Evolutionary conservation across 1,140 invertebrate species (phyloP), one percentile per base, ranked within the genome.

Genomic region (Halictus rubicundus): DNA sequence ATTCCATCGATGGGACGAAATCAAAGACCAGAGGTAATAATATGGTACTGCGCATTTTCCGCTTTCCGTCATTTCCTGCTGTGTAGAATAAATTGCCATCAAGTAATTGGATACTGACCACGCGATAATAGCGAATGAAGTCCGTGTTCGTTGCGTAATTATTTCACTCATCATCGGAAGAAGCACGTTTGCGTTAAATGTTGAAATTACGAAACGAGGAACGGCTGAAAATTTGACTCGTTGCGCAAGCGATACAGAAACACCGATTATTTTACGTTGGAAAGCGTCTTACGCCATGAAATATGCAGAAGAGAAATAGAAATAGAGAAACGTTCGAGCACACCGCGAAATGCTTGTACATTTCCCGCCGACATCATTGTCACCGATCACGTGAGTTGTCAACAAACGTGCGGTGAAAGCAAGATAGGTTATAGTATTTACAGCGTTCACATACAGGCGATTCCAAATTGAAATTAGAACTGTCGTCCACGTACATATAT

Each of bases 371-470:
- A 14, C 52, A 79, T 66, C 70, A 57, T 68, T 49, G 46, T 68
- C 69, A 14, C 49, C 25, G 23, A 23, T 57, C 69, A 78, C 46
- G 37, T 65, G 69, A 64, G 25, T 57, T 65, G 39, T 78, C 63
- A 78, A 78, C 60, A 72, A 78, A 71, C 57, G 68, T 12, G 59
- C 3, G 42, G 60, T 72, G 69, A 78, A 78, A 78, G 46, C 76
- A 72, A 42, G 25, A n/a, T 52, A 37, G 68, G 46, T 65, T 54
- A 57, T 57, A 70, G 32, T 59, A 21, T 32, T 66, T 2, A 19
- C 37, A 46, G 14, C n/a, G n/a, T n/a, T n/a, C n/a, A n/a, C n/a
- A n/a, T n/a, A n/a, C n/a, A n/a, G n/a, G n/a, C 57, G 37, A 10
- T 0, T 61, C 46, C 7, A 68, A 25, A 14, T 59, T 57, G 6